These are phyloP conservation scores for Remorina albescens DNA, from an alignment of 2,797 vertebrate genomes.

Conservation along the genomic window DNA sequence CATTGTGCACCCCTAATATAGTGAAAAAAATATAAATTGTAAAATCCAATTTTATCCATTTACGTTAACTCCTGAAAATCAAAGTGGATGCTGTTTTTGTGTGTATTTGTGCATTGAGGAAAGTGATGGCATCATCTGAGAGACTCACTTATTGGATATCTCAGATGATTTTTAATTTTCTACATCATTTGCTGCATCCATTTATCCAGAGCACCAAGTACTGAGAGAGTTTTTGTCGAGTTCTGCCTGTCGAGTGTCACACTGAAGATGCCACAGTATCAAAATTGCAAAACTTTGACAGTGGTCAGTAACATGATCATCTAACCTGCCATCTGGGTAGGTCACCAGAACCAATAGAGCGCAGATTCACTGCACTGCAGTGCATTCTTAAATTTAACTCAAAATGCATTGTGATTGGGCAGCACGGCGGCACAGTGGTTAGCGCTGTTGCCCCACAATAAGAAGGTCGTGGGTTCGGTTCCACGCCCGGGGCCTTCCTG, in stretches of 20 bases:
- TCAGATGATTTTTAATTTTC: conserved; percentile 32
- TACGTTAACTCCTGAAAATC: no score
- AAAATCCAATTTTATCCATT: no score
- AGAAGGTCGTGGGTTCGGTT: no score
- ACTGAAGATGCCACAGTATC: background rate
- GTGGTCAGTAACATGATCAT: background rate
- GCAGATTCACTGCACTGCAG: background rate
- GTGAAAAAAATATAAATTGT: no score
- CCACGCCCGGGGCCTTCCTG: no score
- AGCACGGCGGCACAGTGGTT: no score
- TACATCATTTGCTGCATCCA: conserved; percentile 8
- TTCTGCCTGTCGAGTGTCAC: background rate
- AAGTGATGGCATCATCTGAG: background rate
- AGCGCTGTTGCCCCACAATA: no score
- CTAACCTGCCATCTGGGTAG: background rate
- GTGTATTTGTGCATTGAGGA: background rate
- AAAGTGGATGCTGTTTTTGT: no score
- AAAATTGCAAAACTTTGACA: background rate
- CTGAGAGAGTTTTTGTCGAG: background rate
- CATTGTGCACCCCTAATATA: no score
- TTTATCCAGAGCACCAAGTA: background rate
- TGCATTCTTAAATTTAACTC: background rate
- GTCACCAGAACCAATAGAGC: background rate
- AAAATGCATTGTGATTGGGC: background rate
- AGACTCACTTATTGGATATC: conserved; percentile 7